Percentiles rank a stretch among this genome's conserved stretches.
Evolutionary conservation across 2,888 invertebrate genomes (phyloP).

Genomic region (Adelphocoris suturalis): DNA sequence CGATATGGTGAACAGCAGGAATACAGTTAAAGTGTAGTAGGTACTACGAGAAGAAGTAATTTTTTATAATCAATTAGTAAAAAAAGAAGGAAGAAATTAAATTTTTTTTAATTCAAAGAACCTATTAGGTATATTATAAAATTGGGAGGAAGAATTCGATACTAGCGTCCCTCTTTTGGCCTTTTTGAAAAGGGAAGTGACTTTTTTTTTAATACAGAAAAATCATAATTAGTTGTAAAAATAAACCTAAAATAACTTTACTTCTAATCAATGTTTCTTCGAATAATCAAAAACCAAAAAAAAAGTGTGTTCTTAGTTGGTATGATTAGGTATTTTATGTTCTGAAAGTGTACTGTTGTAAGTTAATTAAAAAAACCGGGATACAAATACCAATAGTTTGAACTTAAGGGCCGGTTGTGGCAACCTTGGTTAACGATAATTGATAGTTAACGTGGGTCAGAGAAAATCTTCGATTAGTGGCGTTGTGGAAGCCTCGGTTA

Average conservation of each 20-base stretch:
- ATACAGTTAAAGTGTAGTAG: not conserved
- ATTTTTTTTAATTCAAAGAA: too few species aligned
- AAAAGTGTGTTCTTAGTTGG: not conserved
- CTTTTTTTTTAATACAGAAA: not conserved
- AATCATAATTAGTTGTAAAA: not conserved
- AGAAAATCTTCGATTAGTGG: too few species aligned
- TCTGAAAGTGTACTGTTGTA: too few species aligned
- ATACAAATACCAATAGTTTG: too few species aligned
- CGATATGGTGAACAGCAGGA: slow-evolving; percentile 8
- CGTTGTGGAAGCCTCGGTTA: too few species aligned
- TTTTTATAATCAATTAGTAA: not conserved
- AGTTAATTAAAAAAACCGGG: too few species aligned
- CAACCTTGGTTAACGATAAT: too few species aligned
- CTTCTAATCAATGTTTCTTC: not conserved
- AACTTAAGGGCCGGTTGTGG: too few species aligned
- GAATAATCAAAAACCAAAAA: not conserved
- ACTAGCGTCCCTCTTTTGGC: slow-evolving; percentile 26
- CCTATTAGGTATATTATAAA: not conserved
- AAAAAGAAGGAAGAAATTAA: not conserved
- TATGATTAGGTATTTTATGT: not conserved
- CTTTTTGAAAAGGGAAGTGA: not conserved
- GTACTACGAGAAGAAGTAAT: slow-evolving; percentile 1
- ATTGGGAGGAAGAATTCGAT: not conserved
- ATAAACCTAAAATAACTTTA: too few species aligned
- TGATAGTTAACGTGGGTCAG: too few species aligned